These are phyloP conservation scores for Prietella phreatophila DNA, from an alignment of 2,113 vertebrate species.

Conservation along the genomic window DNA sequence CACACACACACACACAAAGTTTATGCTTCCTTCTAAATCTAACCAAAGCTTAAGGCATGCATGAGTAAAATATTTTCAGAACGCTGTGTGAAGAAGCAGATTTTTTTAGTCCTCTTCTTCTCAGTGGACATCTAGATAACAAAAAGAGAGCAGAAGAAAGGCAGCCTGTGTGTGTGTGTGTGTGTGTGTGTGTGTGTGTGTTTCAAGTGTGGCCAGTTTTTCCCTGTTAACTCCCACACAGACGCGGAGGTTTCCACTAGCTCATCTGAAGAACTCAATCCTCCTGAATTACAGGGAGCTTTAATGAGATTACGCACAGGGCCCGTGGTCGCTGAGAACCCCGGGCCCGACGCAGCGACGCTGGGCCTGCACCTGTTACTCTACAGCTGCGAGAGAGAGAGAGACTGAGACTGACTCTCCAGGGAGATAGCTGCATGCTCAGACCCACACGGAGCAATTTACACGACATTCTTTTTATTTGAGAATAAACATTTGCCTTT, in stretches of 20 bases:
- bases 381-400: slow-evolving; percentile 57
- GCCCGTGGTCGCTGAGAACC: slow-evolving; percentile 71
- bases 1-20: neutral
- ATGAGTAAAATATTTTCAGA: neutral
- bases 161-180: slow-evolving; percentile 30
- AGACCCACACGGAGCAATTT: slow-evolving; percentile 37
- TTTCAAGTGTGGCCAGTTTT: slow-evolving; percentile 65
- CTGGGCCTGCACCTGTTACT: slow-evolving; percentile 74
- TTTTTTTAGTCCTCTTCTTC: neutral
- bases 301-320: slow-evolving; percentile 72
- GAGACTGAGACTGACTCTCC: slow-evolving; percentile 28
- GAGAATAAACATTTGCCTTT: slow-evolving; percentile 58
- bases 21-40: neutral
- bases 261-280: slow-evolving; percentile 79
- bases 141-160: neutral
- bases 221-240: slow-evolving; percentile 69
- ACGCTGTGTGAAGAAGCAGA: neutral
- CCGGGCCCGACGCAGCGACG: slow-evolving; percentile 70
- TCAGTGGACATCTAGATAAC: slow-evolving; percentile 6
- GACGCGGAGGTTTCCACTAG: slow-evolving; percentile 72
- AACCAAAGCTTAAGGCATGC: neutral
- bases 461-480: slow-evolving; percentile 33
- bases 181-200: slow-evolving; percentile 41
- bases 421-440: slow-evolving; percentile 15
- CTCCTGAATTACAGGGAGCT: slow-evolving; percentile 79